Evolutionary conservation across 2,797 vertebrate genomes (phyloP).

Genomic region (Mionectes olivaceus): DNA sequence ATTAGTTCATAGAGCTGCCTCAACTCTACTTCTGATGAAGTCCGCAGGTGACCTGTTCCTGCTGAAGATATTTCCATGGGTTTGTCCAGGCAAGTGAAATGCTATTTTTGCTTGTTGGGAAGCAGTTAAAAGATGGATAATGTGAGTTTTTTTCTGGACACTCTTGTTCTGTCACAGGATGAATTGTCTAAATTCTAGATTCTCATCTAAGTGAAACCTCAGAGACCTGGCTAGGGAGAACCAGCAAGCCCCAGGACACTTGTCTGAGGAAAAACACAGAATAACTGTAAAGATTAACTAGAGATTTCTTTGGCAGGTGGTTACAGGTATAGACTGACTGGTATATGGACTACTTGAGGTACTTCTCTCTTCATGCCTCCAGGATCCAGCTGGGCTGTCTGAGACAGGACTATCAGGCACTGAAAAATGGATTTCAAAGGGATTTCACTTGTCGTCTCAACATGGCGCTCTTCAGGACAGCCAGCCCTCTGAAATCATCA

Average conservation of each 20-base stretch:
- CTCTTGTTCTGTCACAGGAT: background rate
- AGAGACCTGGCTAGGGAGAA: background rate
- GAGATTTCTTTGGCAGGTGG: background rate
- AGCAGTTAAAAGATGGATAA: background rate
- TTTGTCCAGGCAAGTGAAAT: background rate
- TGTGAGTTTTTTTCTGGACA: background rate
- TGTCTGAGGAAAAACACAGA: background rate
- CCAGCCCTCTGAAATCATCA: background rate
- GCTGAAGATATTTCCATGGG: background rate
- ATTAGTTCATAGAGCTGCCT: background rate
- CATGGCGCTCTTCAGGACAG: background rate
- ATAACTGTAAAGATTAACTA: background rate
- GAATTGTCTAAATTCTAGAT: background rate
- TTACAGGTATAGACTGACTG: background rate
- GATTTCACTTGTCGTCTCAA: background rate
- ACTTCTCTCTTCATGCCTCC: background rate
- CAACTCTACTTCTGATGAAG: background rate
- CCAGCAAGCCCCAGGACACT: background rate
- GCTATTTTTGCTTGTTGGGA: background rate
- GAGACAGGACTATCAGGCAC: background rate
- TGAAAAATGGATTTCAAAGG: slow-evolving; percentile 20
- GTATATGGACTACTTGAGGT: background rate
- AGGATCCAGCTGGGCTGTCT: background rate
- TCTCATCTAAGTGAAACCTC: background rate
- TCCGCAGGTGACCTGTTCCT: background rate